Base-by-base conservation (phyloP, 2,888 invertebrate genomes). In the Eupelmus urozonus region DNA sequence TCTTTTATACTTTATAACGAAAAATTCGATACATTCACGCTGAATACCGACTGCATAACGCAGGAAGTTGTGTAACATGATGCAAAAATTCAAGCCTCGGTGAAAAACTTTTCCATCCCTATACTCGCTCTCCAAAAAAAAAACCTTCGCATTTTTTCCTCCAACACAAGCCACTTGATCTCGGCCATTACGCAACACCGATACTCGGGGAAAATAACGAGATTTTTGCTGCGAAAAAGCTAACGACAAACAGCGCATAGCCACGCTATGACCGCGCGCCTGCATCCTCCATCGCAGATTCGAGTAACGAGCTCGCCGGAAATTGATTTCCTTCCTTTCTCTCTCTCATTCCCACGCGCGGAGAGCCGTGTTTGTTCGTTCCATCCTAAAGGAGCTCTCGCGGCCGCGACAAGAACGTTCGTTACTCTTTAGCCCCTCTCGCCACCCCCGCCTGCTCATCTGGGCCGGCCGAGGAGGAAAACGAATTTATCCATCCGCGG, bases 401-500 rank as follows among this genome's bases (percentile, higher is more conserved):
- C n/a, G n/a, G n/a, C n/a, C n/a, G 69, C 27, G 40, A 57, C 69
- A 57, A 69, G 40, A 69, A 70, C 70, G 57, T 70, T 70, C 27
- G 70, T 59, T 70, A 70, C 59, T 23, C 69, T 57, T 27, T 23
- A 55, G 42, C n/a, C 18, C n/a, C n/a, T n/a, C n/a, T n/a, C n/a
- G n/a, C n/a, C n/a, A n/a, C n/a, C n/a, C n/a, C n/a, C n/a, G n/a
- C n/a, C n/a, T n/a, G n/a, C n/a, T n/a, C n/a, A n/a, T n/a, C n/a
- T n/a, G n/a, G n/a, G n/a, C n/a, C n/a, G n/a, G n/a, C n/a, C 25
- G 18, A 25, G 53, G 13, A 20, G 49, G 60, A 60, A 60, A 53
- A 60, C 55, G 53, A 72, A 76, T 29, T 70, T 53, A 74, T 60
- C 70, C 59, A 60, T 72, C 45, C 65, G 29, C 59, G 51, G 70